Percentiles rank a stretch among this genome's conserved stretches.
These are phyloP conservation scores for Chymomyza caudatula DNA, from an alignment of 2,888 invertebrate genomes.

Conservation along the genomic window DNA sequence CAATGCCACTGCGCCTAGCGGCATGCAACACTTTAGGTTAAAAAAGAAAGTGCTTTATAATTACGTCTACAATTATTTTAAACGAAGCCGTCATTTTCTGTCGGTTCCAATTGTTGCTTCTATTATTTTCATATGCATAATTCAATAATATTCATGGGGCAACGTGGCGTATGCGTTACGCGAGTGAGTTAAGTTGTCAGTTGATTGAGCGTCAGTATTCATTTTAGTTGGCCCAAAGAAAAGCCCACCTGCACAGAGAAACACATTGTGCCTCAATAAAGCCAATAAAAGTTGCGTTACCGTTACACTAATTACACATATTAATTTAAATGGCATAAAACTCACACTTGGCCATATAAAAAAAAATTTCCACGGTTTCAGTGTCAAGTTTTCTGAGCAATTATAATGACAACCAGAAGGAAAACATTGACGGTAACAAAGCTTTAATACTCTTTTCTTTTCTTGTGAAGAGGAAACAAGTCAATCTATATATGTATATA, in stretches of 20 bases:
- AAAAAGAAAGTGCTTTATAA: slow-evolving; percentile 44
- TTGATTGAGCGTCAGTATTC: not conserved
- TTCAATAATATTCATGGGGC: slow-evolving; percentile 42
- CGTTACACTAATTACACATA: slow-evolving; percentile 67
- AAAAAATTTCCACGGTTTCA: not conserved
- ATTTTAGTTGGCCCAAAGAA: not conserved
- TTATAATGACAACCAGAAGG: slow-evolving; percentile 10
- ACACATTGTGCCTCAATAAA: slow-evolving; percentile 37
- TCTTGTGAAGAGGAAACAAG: not conserved
- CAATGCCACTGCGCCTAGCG: not conserved
- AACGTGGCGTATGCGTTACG: slow-evolving; percentile 43
- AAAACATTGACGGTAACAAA: not conserved
- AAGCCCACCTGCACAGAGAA: not conserved
- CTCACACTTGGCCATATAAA: slow-evolving; percentile 17
- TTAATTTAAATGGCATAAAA: slow-evolving; percentile 71
- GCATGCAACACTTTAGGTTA: not conserved
- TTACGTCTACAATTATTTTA: slow-evolving; percentile 60
- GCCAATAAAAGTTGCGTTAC: slow-evolving; percentile 40
- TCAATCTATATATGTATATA: no score
- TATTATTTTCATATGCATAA: slow-evolving; percentile 38
- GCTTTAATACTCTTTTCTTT: not conserved
- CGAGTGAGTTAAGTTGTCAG: slow-evolving; percentile 9
- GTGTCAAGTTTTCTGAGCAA: not conserved
- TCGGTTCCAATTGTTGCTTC: not conserved
- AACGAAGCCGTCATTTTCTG: slow-evolving; percentile 64